Base-by-base conservation (phyloP, 2,797 vertebrate species). In the Xerus rutilus region DNA sequence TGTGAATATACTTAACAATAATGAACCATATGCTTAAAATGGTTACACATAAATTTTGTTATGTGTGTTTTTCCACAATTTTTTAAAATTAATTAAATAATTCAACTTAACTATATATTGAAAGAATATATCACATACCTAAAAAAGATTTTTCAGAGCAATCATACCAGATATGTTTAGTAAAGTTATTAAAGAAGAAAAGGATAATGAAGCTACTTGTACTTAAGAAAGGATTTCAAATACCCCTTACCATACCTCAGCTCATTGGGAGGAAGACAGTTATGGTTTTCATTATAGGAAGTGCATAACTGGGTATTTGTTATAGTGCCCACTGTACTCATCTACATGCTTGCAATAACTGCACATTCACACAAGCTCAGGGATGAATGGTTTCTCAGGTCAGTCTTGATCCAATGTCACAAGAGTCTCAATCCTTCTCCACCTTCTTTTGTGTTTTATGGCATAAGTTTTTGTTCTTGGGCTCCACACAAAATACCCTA, bases 81-180 rank as follows among this genome's bases (percentile, higher is more conserved):
- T 93, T 89, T 13, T 14, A 64, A 72, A 74, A 13, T 52, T 74
- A 35, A 59, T 15, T 15, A 67, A 67, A 67, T 72, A 70, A 93
- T 67, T 74, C 94, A 88, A 87, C n/a, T 88, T 81, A 79, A 91
- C 3, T 81, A n/a, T 17, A 72, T 77, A 86, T 30, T 89, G 28
- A 93, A 96, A 93, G 20, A 13, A 32, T 49, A 89, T 9, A 73
- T 59, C 20, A 49, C 45, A 59, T 25, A 78, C 13, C 73, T 49
- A 5, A 54, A 47, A 72, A 74, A 57, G 81, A 45, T 4, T 43
- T 57, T 62, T 35, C 35, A 43, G 7, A 72, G 39, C 13, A 77
- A 23, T 7, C 67, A 73, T 39, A 28, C 7, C 35, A 72, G 64
- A 84, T 30, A 83, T 64, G 72, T 52, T 78, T 77, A 35, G 25